These are phyloP conservation scores for Pissodes strobi DNA, from an alignment of 1,140 invertebrate genomes.

Conservation along the genomic window DNA sequence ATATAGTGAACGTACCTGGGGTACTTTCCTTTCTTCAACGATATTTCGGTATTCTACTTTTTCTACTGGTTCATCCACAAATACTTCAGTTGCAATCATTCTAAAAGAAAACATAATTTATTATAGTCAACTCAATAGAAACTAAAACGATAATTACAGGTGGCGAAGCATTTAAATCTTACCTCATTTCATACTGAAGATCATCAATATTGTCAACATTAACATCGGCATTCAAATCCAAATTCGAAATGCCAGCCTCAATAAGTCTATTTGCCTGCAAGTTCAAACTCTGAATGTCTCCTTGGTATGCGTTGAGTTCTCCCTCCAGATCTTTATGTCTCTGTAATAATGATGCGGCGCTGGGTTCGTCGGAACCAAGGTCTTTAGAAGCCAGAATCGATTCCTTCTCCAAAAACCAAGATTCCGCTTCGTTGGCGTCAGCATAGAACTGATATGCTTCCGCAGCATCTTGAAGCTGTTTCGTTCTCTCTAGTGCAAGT, in stretches of 20 bases:
- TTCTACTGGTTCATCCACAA: constrained; percentile 88
- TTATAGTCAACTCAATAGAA: too few species aligned
- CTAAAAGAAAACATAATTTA: constrained; percentile 17
- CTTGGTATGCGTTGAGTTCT: constrained; percentile 88
- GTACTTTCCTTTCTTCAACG: constrained; percentile 83
- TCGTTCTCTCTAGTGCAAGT: constrained; percentile 78
- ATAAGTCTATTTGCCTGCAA: constrained; percentile 82
- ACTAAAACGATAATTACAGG: too few species aligned
- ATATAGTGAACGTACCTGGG: constrained; percentile 89
- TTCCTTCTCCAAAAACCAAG: constrained; percentile 94
- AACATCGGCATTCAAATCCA: constrained; percentile 63
- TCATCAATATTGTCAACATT: constrained; percentile 64
- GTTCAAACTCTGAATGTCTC: constrained; percentile 86
- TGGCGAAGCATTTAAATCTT: too few species aligned
- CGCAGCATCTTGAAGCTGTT: constrained; percentile 89
- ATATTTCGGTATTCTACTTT: constrained; percentile 81
- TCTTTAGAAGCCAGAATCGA: constrained; percentile 85
- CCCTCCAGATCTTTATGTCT: constrained; percentile 87
- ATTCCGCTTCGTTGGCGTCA: constrained; percentile 97
- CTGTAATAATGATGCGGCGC: constrained; percentile 82
- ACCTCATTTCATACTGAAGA: constrained; percentile 47
- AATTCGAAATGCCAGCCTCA: constrained; percentile 64
- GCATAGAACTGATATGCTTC: constrained; percentile 95
- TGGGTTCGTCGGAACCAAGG: constrained; percentile 87
- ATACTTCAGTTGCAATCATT: constrained; percentile 86